Percentiles rank a stretch among this genome's conserved stretches.
Conservation (phyloP, 2,888 invertebrate species). For the Apodemia hepburni region DNA sequence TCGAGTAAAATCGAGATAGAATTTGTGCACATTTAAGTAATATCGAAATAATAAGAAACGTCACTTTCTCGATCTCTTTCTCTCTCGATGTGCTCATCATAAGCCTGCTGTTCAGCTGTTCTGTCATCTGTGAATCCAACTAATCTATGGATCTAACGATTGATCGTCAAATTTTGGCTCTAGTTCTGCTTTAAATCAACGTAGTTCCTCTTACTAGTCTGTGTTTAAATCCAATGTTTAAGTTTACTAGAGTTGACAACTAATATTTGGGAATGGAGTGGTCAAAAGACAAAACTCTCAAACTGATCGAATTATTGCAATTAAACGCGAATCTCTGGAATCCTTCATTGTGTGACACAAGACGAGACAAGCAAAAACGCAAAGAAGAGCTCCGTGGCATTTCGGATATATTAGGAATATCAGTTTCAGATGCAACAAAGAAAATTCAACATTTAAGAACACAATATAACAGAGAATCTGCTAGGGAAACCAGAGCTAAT, state of each 20-base stretch:
- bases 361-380: constrained; percentile 68
- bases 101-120: no score
- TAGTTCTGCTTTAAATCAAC: constrained; percentile 30
- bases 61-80: no score
- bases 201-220: no score
- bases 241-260: constrained; percentile 36
- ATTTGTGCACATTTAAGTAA: no score
- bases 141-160: constrained; percentile 44
- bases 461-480: constrained; percentile 81
- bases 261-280: constrained; percentile 60
- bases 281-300: constrained; percentile 71
- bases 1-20: no score
- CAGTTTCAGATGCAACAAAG: constrained; percentile 74
- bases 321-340: constrained; percentile 66
- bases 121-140: background rate
- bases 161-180: constrained; percentile 40
- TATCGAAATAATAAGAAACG: no score
- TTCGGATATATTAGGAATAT: constrained; percentile 55
- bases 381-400: constrained; percentile 64
- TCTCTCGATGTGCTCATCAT: no score
- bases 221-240: constrained; percentile 46
- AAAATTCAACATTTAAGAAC: constrained; percentile 82
- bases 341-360: constrained; percentile 60
- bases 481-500: constrained; percentile 71
- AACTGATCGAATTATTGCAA: constrained; percentile 67